Percentiles rank a stretch among this genome's conserved stretches.
These are phyloP conservation scores for Aurelia coerulea DNA, from an alignment of 30 jellyfish, hydroid and myxozoan genomes.

Conservation along the genomic window DNA sequence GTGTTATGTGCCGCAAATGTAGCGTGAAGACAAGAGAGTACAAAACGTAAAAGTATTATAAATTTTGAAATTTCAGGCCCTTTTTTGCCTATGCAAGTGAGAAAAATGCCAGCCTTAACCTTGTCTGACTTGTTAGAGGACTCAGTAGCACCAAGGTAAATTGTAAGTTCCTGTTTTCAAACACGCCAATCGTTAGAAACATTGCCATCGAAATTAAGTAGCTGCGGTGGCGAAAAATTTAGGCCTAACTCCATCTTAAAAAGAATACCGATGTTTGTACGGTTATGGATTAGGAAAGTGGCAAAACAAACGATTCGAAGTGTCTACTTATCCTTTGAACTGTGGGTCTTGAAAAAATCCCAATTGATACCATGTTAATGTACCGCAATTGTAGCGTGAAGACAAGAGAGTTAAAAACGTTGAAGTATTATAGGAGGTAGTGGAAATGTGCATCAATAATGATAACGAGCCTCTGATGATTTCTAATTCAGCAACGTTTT, in stretches of 20 bases:
- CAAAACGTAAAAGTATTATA: background rate
- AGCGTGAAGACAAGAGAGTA: no score
- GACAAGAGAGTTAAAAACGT: background rate
- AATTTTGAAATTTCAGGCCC: slow-evolving; percentile 19
- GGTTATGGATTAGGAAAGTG: slow-evolving; percentile 11
- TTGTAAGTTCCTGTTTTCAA: no score
- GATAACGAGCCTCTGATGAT: no score
- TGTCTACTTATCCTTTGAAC: slow-evolving; percentile 34
- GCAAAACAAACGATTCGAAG: background rate
- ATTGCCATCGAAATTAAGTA: no score
- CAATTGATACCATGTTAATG: slow-evolving; percentile 63
- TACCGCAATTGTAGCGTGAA: background rate
- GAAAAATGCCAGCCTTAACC: no score
- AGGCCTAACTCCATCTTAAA: slow-evolving; percentile 21
- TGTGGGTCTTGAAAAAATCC: slow-evolving; percentile 44
- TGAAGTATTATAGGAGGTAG: no score
- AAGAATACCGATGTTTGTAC: slow-evolving; percentile 9
- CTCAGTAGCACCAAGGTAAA: no score
- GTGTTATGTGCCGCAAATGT: no score
- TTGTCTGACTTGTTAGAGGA: no score
- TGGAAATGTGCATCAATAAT: no score
- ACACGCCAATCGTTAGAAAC: no score
- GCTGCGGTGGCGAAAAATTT: background rate
- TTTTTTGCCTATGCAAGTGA: background rate
- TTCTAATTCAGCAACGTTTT: no score